Evolutionary conservation across 2,797 vertebrate genomes (phyloP).

Genomic region (Nasua narica): DNA sequence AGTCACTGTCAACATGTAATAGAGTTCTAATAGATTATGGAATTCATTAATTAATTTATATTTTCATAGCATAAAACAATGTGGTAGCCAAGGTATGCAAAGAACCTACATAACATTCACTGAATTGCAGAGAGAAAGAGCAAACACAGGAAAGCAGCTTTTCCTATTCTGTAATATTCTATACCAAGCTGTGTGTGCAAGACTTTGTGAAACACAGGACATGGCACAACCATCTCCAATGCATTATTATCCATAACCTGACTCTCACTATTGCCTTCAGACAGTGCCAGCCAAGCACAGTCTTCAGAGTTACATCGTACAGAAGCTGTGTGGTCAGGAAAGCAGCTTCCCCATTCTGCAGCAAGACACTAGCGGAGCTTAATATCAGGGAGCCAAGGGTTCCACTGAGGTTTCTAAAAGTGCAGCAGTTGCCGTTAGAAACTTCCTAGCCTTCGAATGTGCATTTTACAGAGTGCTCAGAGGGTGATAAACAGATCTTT

Average conservation of each 20-base stretch:
- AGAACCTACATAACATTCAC: neutral
- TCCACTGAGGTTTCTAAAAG: slow-evolving; percentile 45
- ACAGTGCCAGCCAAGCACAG: neutral
- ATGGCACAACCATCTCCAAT: neutral
- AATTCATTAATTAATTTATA: slow-evolving; percentile 30
- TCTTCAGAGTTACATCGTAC: neutral
- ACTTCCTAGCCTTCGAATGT: neutral
- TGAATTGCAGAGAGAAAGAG: neutral
- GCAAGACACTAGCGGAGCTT: neutral
- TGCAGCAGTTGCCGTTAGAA: slow-evolving; percentile 48
- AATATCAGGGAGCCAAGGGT: neutral
- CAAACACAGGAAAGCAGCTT: slow-evolving; percentile 12
- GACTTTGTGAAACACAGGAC: neutral
- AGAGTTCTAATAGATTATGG: neutral
- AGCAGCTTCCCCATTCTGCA: neutral
- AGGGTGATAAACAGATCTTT: slow-evolving; percentile 64
- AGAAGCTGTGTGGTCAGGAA: slow-evolving; percentile 22
- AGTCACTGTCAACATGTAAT: neutral
- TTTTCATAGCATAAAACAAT: neutral
- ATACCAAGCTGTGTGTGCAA: slow-evolving; percentile 9
- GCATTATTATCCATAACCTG: neutral
- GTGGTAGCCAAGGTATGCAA: neutral
- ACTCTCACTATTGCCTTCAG: neutral
- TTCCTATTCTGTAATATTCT: neutral
- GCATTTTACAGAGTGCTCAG: neutral